A percentile compares a stretch with the other conserved stretches of the same genome.
Conservation (phyloP, 2,888 invertebrate genomes). For the Trichogramma dendrolimi region DNA sequence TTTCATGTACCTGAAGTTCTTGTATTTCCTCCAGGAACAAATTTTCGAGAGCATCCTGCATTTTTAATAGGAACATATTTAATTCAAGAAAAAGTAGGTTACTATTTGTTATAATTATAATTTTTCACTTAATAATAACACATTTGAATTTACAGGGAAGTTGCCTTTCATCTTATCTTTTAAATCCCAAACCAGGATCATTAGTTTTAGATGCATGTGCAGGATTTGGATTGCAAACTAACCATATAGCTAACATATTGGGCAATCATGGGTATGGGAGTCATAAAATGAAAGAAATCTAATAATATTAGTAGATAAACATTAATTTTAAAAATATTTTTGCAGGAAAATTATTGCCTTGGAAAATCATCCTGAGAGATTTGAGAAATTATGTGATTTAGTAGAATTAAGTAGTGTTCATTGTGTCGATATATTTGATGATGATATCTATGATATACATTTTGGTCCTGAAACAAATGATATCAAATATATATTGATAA, state of each 20-base stretch:
- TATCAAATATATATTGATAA: slow-evolving; percentile 85
- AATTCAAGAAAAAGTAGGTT: slow-evolving; percentile 90
- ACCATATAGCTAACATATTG: slow-evolving; percentile 81
- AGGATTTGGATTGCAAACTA: slow-evolving; percentile 96
- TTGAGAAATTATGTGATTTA: slow-evolving; percentile 62
- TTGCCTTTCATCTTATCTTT: slow-evolving; percentile 76
- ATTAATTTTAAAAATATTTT: not conserved
- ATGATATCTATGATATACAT: slow-evolving; percentile 69
- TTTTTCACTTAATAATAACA: not conserved
- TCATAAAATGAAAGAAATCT: slow-evolving; percentile 2
- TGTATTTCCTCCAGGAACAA: slow-evolving; percentile 74
- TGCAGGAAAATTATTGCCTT: slow-evolving; percentile 74
- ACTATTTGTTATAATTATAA: not conserved
- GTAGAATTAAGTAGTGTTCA: slow-evolving; percentile 62
- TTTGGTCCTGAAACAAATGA: slow-evolving; percentile 57
- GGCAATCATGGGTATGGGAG: slow-evolving; percentile 64
- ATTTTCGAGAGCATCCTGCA: slow-evolving; percentile 65
- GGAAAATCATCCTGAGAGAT: slow-evolving; percentile 69
- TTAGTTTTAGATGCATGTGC: slow-evolving; percentile 90
- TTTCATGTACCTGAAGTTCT: slow-evolving; percentile 80
- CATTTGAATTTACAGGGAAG: slow-evolving; percentile 68
- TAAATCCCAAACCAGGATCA: slow-evolving; percentile 70
- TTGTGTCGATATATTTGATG: slow-evolving; percentile 65
- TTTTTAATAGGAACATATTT: slow-evolving; percentile 71
- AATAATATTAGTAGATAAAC: not conserved